Base-by-base conservation (phyloP, 2,888 invertebrate species). In the Lithophane socia region DNA sequence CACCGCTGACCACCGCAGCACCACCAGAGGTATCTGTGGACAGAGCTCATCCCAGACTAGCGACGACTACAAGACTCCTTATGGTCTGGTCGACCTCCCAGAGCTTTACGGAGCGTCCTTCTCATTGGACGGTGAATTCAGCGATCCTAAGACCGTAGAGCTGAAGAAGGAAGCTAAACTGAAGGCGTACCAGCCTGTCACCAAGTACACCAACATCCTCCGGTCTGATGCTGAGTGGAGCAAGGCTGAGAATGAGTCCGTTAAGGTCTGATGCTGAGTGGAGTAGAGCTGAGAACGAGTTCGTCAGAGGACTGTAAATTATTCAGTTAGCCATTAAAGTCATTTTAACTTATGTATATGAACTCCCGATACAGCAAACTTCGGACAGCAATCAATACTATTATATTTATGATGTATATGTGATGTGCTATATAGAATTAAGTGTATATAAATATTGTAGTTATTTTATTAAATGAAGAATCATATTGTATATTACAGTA, bases 21-120 rank as follows among this genome's bases (percentile, higher is more conserved):
- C 96, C 66, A 94, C 97, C 52, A 95, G 97, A 77, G 98, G 98
- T 79, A 95, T 98, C 60, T 98, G 98, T 89, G 98, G 98, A 9
- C 96, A 96, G 86, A 97, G 97, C 96, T 97, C 97, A 83, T 97
- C 97, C 12, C 97, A 97, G 64, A 84, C 92, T 24, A 90, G 93
- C 67, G 97, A 97, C 82, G 98, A 98, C 87, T 97, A 97, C 89
- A 91, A 94, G 21, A 96, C 97, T 4, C 97, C 98, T 0, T 91
- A 94, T 76, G 97, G 97, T 75, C 96, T 97, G 54, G 92, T 97
- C 2, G 95, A 96, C 83, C 93, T 96, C 29, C 92, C 97, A 0
- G 93, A 96, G 52, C 92, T 96, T 74, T 98, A 97, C 91, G 95
- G 95, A 64, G 97, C 97, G 5, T 96, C 97, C 8, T 98, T 97